These are phyloP conservation scores for Elmis aenea DNA, from an alignment of 2,888 invertebrate species.

Conservation along the genomic window DNA sequence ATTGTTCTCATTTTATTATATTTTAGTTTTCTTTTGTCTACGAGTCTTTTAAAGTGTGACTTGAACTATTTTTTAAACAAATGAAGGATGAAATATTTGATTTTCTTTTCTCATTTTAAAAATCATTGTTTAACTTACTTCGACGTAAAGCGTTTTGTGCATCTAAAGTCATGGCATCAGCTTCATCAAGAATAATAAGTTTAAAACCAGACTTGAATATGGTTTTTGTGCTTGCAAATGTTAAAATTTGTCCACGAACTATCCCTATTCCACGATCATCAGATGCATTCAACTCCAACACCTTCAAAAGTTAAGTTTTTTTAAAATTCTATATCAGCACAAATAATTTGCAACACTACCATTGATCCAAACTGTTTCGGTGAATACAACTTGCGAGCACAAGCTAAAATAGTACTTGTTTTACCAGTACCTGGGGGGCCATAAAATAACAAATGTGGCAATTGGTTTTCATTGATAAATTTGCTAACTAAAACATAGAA, in stretches of 20 bases:
- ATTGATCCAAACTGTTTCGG: slow-evolving; percentile 88
- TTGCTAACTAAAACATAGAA: slow-evolving; percentile 61
- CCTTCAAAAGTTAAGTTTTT: slow-evolving; percentile 48
- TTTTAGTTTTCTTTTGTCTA: too few relatives aligned
- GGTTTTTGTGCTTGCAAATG: slow-evolving; percentile 94
- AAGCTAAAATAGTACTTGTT: slow-evolving; percentile 95
- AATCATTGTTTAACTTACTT: slow-evolving; percentile 70
- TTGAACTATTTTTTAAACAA: too few relatives aligned
- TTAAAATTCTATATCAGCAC: background rate
- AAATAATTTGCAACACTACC: slow-evolving; percentile 55
- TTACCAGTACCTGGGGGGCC: slow-evolving; percentile 99
- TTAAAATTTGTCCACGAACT: slow-evolving; percentile 88
- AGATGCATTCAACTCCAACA: slow-evolving; percentile 91
- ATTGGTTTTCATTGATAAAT: slow-evolving; percentile 84
- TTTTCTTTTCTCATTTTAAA: too few relatives aligned
- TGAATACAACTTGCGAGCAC: slow-evolving; percentile 86
- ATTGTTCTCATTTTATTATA: too few relatives aligned
- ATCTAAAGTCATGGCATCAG: slow-evolving; percentile 99
- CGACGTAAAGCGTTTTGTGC: slow-evolving; percentile 96
- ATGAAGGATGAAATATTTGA: too few relatives aligned
- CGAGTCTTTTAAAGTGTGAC: too few relatives aligned
- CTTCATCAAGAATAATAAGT: slow-evolving; percentile 95
- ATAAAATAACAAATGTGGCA: slow-evolving; percentile 95
- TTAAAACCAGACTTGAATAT: slow-evolving; percentile 93
- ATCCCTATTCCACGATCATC: slow-evolving; percentile 97